A percentile compares a stretch with the other conserved stretches of the same genome.
Conservation (phyloP, 1,140 invertebrate genomes). For the Drosophila obscura region DNA sequence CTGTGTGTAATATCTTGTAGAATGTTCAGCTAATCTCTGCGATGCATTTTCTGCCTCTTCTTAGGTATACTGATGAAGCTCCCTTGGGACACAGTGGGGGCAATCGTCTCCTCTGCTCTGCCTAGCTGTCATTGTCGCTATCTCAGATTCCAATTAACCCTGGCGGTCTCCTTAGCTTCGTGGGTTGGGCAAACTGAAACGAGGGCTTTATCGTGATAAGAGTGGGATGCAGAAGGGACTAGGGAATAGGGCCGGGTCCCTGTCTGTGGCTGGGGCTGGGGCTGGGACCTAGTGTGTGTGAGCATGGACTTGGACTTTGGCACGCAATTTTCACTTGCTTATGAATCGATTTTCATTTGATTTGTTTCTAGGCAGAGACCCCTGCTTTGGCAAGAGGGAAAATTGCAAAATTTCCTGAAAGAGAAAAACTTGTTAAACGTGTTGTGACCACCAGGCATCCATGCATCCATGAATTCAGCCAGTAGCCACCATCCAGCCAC, state of each 20-base stretch:
- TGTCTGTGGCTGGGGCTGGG: too few relatives aligned
- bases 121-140: slow-evolving; percentile 38
- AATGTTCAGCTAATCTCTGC: slow-evolving; percentile 16
- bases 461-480: too few relatives aligned
- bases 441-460: slow-evolving; percentile 48
- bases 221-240: background rate
- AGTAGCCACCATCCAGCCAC: background rate
- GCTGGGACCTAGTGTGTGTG: too few relatives aligned
- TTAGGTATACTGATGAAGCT: slow-evolving; percentile 21
- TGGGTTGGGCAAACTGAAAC: slow-evolving; percentile 14
- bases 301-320: slow-evolving; percentile 10
- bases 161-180: background rate
- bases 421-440: slow-evolving; percentile 75
- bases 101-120: slow-evolving; percentile 23
- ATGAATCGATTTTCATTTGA: slow-evolving; percentile 40
- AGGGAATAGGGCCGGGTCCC: background rate
- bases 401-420: slow-evolving; percentile 79
- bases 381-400: slow-evolving; percentile 58
- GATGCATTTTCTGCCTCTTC: slow-evolving; percentile 20
- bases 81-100: slow-evolving; percentile 15
- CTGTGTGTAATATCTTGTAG: slow-evolving; percentile 1
- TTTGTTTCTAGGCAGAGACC: slow-evolving; percentile 34
- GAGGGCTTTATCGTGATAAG: slow-evolving; percentile 12
- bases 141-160: slow-evolving; percentile 21
- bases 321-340: slow-evolving; percentile 42